Base-by-base conservation (phyloP, 2,797 vertebrate species). In the Lindbergichthys nudifrons region DNA sequence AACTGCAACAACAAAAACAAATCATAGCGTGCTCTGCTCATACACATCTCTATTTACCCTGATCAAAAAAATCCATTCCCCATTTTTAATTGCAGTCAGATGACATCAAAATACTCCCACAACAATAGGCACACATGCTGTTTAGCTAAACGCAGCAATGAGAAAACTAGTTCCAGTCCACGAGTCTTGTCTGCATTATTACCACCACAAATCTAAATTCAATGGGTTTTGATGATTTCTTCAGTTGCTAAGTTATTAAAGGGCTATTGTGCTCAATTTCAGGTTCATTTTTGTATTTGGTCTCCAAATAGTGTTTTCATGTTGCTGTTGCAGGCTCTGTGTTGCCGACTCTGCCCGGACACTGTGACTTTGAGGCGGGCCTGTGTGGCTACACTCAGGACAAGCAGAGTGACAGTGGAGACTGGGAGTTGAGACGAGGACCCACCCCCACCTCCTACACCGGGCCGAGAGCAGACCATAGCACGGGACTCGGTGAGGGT, bases 371-470 rank as follows among this genome's bases (percentile, higher is more conserved):
- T 79, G 97, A 98, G 85, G 89, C 85, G 26, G 96, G 96, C 41
- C 91, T 96, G 50, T 99, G 97, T 73, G 82, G 91, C 5, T 98
- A 96, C 91, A 94, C 88, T 26, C 97, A 97, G 89, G 95, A 97
- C 79, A 96, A 94, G 75, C 90, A 89, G 78, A 73, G 18, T 0
- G 95, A 97, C 21, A 81, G 84, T 42, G 93, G 93, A 10, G 94
- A 95, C 65, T 99, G 98, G 98, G 92, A 96, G 61, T 80, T 94
- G 82, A 94, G 89, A 69, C 94, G 95, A 78, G 97, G 97, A 30
- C 91, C 94, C 51, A 98, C 97, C 45, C 98, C 97, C 1, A 99
- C 98, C 71, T 99, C 96, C 11, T 99, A 96, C 88, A 99, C 97
- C 0, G 98, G 97, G 26, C 97, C 97, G 0, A 95, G 88, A 90